Evolutionary conservation across 2,113 vertebrate species (phyloP).

Genomic region (Pycnonotus jocosus): DNA sequence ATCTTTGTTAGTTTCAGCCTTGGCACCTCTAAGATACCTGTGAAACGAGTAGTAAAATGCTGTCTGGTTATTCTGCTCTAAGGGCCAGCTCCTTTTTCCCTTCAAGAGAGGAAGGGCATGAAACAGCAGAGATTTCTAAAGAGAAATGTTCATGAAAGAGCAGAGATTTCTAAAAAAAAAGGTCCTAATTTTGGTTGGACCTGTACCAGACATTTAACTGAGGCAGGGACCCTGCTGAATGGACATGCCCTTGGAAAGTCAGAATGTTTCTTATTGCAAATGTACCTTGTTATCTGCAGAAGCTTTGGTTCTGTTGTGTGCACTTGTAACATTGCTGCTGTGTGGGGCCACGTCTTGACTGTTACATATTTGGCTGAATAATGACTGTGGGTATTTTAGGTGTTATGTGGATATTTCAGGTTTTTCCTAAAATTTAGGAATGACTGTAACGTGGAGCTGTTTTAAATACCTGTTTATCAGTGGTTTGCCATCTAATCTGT

Average conservation of each 20-base stretch:
- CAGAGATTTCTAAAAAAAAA: background rate
- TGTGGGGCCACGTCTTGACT: background rate
- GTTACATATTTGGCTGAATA: background rate
- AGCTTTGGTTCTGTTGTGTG: background rate
- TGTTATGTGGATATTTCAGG: background rate
- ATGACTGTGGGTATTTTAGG: background rate
- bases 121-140: background rate
- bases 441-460: background rate
- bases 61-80: background rate
- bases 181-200: background rate
- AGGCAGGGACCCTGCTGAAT: background rate
- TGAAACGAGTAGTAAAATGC: background rate
- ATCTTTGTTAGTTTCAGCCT: background rate
- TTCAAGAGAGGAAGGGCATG: background rate
- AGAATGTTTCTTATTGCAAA: background rate
- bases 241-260: background rate
- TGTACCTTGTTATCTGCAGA: background rate
- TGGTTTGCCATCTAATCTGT: background rate
- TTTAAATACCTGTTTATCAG: background rate
- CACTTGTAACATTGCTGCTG: background rate
- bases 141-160: background rate
- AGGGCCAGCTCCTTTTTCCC: background rate
- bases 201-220: background rate
- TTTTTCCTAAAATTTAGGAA: background rate
- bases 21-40: background rate